Evolutionary conservation across 2,113 vertebrate species (phyloP), one percentile per base, ranked within the genome.

Genomic region (Semicossyphus pulcher): DNA sequence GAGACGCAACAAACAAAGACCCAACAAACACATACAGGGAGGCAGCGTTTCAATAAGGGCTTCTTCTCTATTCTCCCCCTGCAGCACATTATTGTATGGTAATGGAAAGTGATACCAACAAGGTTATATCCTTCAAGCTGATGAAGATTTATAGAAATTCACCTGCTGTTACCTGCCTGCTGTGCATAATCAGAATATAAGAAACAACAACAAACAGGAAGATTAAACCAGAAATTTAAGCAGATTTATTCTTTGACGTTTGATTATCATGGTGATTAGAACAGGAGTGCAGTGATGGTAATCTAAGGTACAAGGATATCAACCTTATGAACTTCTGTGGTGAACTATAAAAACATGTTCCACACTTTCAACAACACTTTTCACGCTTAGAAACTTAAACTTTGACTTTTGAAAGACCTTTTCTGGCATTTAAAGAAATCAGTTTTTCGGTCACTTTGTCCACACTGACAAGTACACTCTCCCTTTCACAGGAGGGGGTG

Each of bases 401-500:
- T 15, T 39, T 7, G 0, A 25, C 44, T 66, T 48, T 41, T 9
- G 4, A 10, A 16, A 41, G 15, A 18, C 16, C 20, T 49, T 39
- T 67, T 21, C n/a, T 10, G 29, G 15, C 28, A 36, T 29, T 32
- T 5, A 7, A 36, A 10, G 23, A 34, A 39, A 12, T 11, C 20
- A 1, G 4, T 37, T 45, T 31, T 32, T 14, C 16, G 7, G 5
- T 4, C 0, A 10, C 14, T 49, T 58, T 44, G 3, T 28, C 32
- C 41, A 18, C 11, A 36, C 32, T 82, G 21, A 39, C 45, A 48
- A 21, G 29, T 37, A 10, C 34, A 39, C 8, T 1, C 14, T 41
- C 74, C 4, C 26, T 47, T 70, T 54, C 39, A 84, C 92, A 89
- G 90, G 61, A 65, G 77, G 16, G 7, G 63, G 60, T 0, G 91